Conservation (phyloP, 2,888 invertebrate genomes). For the Drosophila meridiana region DNA sequence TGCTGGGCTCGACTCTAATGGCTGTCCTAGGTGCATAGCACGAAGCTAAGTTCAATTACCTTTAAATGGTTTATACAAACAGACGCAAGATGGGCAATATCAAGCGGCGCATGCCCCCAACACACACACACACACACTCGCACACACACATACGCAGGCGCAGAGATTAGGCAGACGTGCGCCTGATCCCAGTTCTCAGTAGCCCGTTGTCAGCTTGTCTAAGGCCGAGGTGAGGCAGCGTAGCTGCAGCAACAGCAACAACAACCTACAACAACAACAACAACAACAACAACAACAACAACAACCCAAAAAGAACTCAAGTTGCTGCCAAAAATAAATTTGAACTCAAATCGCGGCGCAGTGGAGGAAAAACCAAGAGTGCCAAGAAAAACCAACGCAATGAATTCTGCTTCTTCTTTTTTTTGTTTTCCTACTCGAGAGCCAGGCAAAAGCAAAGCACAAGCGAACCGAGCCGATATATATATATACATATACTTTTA, state of each 20-base stretch:
- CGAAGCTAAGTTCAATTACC: slow-evolving; percentile 73
- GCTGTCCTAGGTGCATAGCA: slow-evolving; percentile 30
- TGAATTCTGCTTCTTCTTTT: slow-evolving; percentile 33
- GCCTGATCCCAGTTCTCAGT: slow-evolving; percentile 70
- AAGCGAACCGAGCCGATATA: slow-evolving; percentile 22
- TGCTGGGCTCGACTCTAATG: slow-evolving; percentile 51
- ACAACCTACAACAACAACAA: slow-evolving; percentile 20
- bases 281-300: slow-evolving; percentile 25
- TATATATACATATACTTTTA: not conserved
- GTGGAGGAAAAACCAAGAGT: slow-evolving; percentile 63
- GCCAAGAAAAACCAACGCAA: slow-evolving; percentile 79
- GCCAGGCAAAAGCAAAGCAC: slow-evolving; percentile 41
- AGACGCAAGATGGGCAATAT: slow-evolving; percentile 46
- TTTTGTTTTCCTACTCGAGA: slow-evolving; percentile 49
- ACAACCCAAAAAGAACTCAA: slow-evolving; percentile 32
- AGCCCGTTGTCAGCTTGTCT: slow-evolving; percentile 20
- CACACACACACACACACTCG: slow-evolving; percentile 32
- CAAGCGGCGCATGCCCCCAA: slow-evolving; percentile 43
- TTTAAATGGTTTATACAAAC: slow-evolving; percentile 80
- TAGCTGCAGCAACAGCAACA: not conserved
- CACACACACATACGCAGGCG: slow-evolving; percentile 46
- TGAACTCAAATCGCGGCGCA: slow-evolving; percentile 74
- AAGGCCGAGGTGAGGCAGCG: slow-evolving; percentile 31
- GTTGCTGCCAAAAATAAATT: slow-evolving; percentile 77
- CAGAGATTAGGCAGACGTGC: slow-evolving; percentile 28